Evolutionary conservation across 2,113 vertebrate genomes (phyloP).

Genomic region (Melanotaenia duboulayi): DNA sequence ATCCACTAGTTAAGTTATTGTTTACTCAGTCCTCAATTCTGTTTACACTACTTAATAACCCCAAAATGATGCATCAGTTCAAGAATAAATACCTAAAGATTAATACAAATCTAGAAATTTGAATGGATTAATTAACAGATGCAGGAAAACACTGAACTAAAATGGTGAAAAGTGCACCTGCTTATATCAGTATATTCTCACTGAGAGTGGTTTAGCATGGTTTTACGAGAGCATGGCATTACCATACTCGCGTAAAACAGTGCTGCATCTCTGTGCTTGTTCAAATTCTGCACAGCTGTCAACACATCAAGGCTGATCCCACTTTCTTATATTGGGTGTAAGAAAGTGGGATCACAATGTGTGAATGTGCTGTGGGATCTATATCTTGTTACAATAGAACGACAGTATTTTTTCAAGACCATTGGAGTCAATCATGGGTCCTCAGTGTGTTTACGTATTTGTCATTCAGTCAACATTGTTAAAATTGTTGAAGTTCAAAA

Average conservation of each 20-base stretch:
- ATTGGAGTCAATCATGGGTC: background rate
- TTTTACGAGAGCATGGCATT: too few species aligned
- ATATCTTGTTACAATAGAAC: background rate
- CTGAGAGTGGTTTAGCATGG: background rate
- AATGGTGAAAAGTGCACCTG: too few species aligned
- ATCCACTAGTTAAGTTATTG: background rate
- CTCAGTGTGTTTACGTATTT: background rate
- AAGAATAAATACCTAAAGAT: background rate
- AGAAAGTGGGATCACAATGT: background rate
- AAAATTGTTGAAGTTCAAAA: background rate
- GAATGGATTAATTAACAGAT: too few species aligned
- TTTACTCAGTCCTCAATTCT: background rate
- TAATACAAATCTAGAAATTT: background rate
- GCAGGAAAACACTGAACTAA: too few species aligned
- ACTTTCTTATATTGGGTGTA: slow-evolving; percentile 1
- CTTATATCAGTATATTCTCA: background rate
- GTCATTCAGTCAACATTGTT: slow-evolving; percentile 12
- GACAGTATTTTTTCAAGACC: background rate
- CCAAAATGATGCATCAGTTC: background rate
- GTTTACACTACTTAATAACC: background rate
- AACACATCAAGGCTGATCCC: slow-evolving; percentile 6
- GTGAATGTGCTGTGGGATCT: background rate
- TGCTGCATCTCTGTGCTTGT: background rate
- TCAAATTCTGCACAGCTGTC: background rate
- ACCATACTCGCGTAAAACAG: background rate